Evolutionary conservation across 2,888 invertebrate species (phyloP), one percentile per base, ranked within the genome.

Genomic region (Calameuta pallipes): DNA sequence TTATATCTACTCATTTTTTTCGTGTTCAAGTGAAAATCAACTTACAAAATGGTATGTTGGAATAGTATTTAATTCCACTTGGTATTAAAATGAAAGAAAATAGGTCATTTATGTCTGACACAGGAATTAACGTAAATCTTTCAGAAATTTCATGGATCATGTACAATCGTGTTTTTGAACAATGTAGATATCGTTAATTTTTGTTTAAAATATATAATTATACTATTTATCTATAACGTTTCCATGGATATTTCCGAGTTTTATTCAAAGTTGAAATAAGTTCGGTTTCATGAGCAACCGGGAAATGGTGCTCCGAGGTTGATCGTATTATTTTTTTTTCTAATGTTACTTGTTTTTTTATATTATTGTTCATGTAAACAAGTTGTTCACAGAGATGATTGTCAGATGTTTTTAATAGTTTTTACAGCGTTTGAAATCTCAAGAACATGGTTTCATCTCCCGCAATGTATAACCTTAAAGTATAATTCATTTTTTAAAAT

Each of bases 1-100:
- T 71, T 30, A 2, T 33, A 31, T 31, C 33, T 31, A 71, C 31
- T 15, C 13, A 30, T 31, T 31, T 71, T 31, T 71, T 23, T 69
- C 4, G 35, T 74, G 74, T 33, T 80, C 70, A 73, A 76, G 70
- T 34, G 74, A 69, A 33, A 30, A 35, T 56, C 23, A 33, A 71
- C 71, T 33, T 33, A 71, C 15, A 71, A 71, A 34, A 71, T 71
- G 71, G 71, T 71, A 71, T 1, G 71, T 70, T 70, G 30, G 6
- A 70, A 70, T 15, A 15, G 0, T 41, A 41, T 41, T 41, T 41
- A 6, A 41, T 41, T 41, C 15, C 41, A 15, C 15, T 15, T 41
- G 15, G 2, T 41, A 41, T 41, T 15, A 15, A 1, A 15, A 41
- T 41, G 6, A 15, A 41, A 41, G 36, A 0, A 36, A 36, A 36